Base-by-base conservation (phyloP, 92 coral and sea anemone genomes). In the Siderastrea radians region DNA sequence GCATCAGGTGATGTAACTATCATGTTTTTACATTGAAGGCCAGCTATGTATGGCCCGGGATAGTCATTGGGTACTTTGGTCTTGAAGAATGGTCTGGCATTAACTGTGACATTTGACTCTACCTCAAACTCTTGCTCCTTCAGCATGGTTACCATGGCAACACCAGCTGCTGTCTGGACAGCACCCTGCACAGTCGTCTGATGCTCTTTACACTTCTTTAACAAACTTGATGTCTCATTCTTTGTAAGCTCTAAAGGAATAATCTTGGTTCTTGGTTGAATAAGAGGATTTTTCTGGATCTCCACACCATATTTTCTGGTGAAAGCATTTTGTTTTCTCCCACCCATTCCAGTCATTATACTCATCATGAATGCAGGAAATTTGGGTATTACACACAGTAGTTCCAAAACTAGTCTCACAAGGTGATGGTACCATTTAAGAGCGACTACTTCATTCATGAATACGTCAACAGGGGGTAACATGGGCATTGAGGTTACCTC, bases 81-180 rank as follows among this genome's bases (percentile, higher is more conserved):
- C 49, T 57, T 77, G 53, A 77, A 48, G 67, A 26, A 77, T 62
- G 68, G 81, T 19, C 81, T 77, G 54, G 14, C 14, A 58, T 77
- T 59, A 48, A 77, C 68, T 77, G 81, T 59, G 3, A 77, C 68
- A 5, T 2, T 5, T 5, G 67, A 44, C 12, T 45, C 53, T 58
- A 59, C 64, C 45, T 59, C 53, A 3, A 2, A 60, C 81, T 57
- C 44, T 12, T 59, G 12, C 14, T 77, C 81, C 67, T 77, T 68
- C 51, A 77, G 68, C 53, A 77, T 58, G 44, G 81, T 46, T 12
- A 46, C 53, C 81, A 77, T 77, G 53, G 81, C 50, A 77, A 77
- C 68, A 77, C 81, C 81, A 46, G 67, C 81, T 59, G 81, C 81
- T 15, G 68, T 60, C 81, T 77, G 81, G 38, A 59, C 53, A 58